These are phyloP conservation scores for Trachurus trachurus DNA, from an alignment of 2,797 vertebrate genomes.

Conservation along the genomic window DNA sequence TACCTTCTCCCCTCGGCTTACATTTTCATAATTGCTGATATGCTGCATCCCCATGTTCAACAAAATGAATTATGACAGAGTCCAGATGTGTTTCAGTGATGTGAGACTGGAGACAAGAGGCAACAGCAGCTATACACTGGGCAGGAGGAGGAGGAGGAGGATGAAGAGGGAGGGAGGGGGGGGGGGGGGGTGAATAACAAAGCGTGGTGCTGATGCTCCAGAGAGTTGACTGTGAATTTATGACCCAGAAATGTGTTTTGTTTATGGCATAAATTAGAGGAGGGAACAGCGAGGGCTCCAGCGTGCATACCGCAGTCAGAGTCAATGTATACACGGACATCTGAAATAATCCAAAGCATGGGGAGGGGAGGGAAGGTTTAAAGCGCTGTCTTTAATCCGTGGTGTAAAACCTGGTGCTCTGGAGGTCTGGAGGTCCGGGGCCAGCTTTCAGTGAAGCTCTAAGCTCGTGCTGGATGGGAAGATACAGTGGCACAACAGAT, in stretches of 20 bases:
- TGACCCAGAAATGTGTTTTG: conserved; percentile 80
- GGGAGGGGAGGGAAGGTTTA: conserved; percentile 7
- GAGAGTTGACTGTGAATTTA: conserved; percentile 70
- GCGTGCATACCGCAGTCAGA: conserved; percentile 32
- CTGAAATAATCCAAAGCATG: conserved; percentile 63
- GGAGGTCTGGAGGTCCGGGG: conserved; percentile 51
- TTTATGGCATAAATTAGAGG: conserved; percentile 76
- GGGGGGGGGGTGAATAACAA: conserved; percentile 41
- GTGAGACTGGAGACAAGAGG: conserved; percentile 44
- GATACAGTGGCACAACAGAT: conserved; percentile 62
- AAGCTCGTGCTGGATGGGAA: conserved; percentile 59
- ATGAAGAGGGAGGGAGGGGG: no score
- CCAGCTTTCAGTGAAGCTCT: conserved; percentile 55
- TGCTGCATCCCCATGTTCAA: conserved; percentile 45
- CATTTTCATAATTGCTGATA: conserved; percentile 52
- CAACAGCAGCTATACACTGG: conserved; percentile 37
- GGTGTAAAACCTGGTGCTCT: conserved; percentile 41
- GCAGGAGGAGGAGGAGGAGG: neutral
- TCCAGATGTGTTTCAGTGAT: conserved; percentile 73
- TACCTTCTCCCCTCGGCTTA: conserved; percentile 22
- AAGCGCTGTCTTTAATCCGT: conserved; percentile 70
- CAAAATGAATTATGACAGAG: conserved; percentile 70
- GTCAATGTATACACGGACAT: conserved; percentile 43
- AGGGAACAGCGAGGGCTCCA: conserved; percentile 52
- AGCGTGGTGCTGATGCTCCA: conserved; percentile 61